Evolutionary conservation across 2,797 vertebrate species (phyloP), one percentile per base, ranked within the genome.

Genomic region (Nyctibius grandis): DNA sequence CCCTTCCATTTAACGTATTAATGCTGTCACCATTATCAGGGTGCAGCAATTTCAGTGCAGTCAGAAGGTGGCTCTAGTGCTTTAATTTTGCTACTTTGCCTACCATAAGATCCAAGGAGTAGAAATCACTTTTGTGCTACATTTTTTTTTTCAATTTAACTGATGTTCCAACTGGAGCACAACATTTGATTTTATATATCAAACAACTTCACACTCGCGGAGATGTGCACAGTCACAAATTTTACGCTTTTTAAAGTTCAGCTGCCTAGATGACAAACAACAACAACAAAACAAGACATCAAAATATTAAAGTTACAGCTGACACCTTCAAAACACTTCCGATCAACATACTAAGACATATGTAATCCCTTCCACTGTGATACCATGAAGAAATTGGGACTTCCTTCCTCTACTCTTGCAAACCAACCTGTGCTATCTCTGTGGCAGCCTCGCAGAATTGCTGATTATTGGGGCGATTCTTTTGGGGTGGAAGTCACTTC

Each of bases 61-160:
- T 99, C 99, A 99, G 99, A 99, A 99, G 99, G 98, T 98, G 99
- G 98, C 99, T 98, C 98, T 98, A 99, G 99, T 97, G 98, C 98
- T 98, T 98, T 98, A 99, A 98, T 99, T 99, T 99, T 98, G 97
- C 96, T 98, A 28, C 85, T 87, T 98, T 98, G 98, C 97, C 97
- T 97, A 95, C 94, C 94, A 67, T 90, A 97, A 97, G 97, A 98
- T 98, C 90, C 97, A 91, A 96, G 93, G 93, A 97, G 95, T 97
- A 95, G 87, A 94, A 97, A 95, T 97, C 94, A 97, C 93, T 97
- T 97, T 87, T 61, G 79, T 96, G 95, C 61, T 97, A 65, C 91
- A 53, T 91, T 96, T 93, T 73, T 77, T 90, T 96, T 97, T 94
- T 83, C 60, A 86, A 96, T 96, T 95, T 96, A 94, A 91, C 94